phyloP scores from a whole-genome alignment of 1,140 invertebrate species.

The Onthophagus taurus region DNA sequence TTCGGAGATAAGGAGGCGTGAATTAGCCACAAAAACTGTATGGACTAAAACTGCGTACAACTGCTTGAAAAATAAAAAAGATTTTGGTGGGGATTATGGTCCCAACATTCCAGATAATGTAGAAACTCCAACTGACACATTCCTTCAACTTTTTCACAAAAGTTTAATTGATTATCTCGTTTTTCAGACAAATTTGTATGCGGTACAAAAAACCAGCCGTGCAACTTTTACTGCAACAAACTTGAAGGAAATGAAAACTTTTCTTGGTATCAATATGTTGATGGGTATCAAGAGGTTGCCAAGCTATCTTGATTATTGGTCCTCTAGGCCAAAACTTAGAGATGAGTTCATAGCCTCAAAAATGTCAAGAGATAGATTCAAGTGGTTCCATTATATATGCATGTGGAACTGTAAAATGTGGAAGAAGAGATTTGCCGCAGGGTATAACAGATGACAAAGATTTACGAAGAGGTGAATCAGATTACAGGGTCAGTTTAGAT shows the following conservation, averaged over 20 bases:
- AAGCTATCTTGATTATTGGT: constrained; percentile 12
- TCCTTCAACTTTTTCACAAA: constrained; percentile 8
- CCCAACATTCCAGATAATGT: constrained; percentile 4
- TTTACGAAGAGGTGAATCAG: not conserved
- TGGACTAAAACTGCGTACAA: not conserved
- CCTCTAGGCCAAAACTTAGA: constrained; percentile 1
- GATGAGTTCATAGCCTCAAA: not conserved
- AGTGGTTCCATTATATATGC: constrained; percentile 12
- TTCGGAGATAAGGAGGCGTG: not conserved
- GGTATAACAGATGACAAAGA: constrained; percentile 19
- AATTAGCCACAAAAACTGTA: not conserved
- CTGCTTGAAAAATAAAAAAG: not conserved
- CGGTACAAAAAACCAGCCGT: not conserved
- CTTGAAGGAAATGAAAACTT: constrained; percentile 17
- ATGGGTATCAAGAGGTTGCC: constrained; percentile 11
- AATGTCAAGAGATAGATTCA: constrained; percentile 7
- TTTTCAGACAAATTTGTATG: constrained; percentile 8
- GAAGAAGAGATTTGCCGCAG: constrained; percentile 1
- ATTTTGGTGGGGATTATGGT: not conserved
- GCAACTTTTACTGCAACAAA: not conserved
- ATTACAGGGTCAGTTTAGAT: not conserved
- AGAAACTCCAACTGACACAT: constrained; percentile 12
- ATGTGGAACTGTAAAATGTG: constrained; percentile 8
- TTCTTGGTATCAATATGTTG: constrained; percentile 20
- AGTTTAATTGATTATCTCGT: constrained; percentile 3